Evolutionary conservation across 2,113 vertebrate species (phyloP).

Genomic region (Neogale vison): DNA sequence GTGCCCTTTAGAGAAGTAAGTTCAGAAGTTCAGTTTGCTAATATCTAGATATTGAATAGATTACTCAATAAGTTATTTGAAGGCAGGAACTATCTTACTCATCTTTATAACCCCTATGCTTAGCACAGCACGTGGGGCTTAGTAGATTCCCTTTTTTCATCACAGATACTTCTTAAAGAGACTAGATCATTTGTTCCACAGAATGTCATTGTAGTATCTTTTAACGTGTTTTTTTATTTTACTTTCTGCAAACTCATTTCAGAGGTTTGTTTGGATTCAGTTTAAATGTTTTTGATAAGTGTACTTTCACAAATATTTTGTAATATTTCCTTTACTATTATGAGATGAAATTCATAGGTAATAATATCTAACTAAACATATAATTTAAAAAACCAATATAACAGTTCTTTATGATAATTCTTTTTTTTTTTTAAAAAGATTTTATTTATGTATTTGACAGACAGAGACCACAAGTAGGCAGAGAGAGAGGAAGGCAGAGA

Average conservation of each 20-base stretch:
- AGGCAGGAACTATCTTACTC: not conserved
- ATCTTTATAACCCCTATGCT: not conserved
- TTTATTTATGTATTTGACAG: too few relatives aligned
- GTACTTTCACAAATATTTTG: slow-evolving; percentile 45
- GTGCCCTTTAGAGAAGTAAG: slow-evolving; percentile 26
- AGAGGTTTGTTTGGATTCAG: slow-evolving; percentile 43
- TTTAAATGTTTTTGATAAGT: slow-evolving; percentile 53
- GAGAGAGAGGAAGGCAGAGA: too few relatives aligned
- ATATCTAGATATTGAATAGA: not conserved
- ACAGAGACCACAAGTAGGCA: too few relatives aligned
- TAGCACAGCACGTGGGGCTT: not conserved
- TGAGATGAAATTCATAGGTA: slow-evolving; percentile 49
- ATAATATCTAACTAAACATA: slow-evolving; percentile 51
- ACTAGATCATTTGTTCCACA: slow-evolving; percentile 24
- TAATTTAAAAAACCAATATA: slow-evolving; percentile 13
- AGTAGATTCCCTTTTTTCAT: not conserved
- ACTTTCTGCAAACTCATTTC: not conserved
- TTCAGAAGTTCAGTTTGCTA: slow-evolving; percentile 24
- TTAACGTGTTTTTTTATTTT: slow-evolving; percentile 36
- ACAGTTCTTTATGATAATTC: not conserved
- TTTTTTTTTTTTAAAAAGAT: too few relatives aligned
- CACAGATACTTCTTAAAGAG: not conserved
- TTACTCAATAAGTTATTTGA: slow-evolving; percentile 28
- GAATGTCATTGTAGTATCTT: slow-evolving; percentile 33
- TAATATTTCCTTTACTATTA: not conserved